Conservation (phyloP, 2,797 vertebrate species). For the Pachyuromys duprasi region DNA sequence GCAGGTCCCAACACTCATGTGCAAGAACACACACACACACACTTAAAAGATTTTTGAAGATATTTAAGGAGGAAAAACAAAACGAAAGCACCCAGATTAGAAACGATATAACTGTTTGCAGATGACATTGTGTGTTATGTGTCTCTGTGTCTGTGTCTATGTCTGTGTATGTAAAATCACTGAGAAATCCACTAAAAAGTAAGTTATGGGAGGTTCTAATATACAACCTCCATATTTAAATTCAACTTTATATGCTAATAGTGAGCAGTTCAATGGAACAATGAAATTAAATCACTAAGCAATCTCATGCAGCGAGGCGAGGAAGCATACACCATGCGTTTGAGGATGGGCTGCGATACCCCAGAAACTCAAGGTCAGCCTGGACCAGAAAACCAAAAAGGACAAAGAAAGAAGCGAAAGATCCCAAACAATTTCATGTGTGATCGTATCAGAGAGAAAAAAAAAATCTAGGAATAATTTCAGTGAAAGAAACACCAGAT, state of each 20-base stretch:
- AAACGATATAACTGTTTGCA: not conserved
- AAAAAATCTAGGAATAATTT: not conserved
- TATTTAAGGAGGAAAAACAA: not conserved
- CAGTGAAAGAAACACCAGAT: not conserved
- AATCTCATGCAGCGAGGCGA: not conserved
- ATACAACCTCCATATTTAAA: not conserved
- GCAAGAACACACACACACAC: too few relatives aligned
- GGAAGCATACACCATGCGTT: not conserved
- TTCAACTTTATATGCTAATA: not conserved
- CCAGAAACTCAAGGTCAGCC: not conserved
- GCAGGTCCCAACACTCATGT: not conserved
- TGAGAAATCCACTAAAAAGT: not conserved
- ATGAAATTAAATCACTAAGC: not conserved
- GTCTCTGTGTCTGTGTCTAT: not conserved
- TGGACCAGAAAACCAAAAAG: not conserved
- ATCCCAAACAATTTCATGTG: not conserved
- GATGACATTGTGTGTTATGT: not conserved
- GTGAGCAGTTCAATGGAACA: not conserved
- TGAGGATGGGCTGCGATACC: not conserved
- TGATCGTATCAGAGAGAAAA: not conserved
- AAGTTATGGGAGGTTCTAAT: not conserved
- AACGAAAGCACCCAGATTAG: not conserved
- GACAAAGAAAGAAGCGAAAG: not conserved
- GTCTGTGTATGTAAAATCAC: not conserved
- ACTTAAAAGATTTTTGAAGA: not conserved